phyloP scores from a whole-genome alignment of 2,888 invertebrate genomes.

The Chymomyza procnemis region DNA sequence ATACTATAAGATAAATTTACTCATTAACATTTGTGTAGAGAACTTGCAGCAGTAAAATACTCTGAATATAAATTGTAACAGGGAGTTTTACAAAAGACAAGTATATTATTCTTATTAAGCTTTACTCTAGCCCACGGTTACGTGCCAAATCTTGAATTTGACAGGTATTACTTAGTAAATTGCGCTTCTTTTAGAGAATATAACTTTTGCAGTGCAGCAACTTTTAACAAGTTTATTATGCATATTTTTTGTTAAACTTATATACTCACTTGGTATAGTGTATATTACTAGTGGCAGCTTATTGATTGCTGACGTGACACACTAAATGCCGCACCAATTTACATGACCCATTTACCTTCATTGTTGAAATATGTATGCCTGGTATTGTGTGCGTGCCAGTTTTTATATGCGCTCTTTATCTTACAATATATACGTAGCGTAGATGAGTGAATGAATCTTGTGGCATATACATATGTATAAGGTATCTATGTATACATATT shows the following conservation, averaged over 20 bases:
- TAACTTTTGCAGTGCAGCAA: too few species aligned
- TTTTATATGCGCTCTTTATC: neutral
- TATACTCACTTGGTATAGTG: neutral
- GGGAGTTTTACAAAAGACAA: too few species aligned
- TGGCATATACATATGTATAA: neutral
- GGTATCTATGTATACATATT: neutral
- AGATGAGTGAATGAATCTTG: neutral
- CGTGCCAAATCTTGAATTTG: neutral
- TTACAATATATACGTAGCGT: neutral
- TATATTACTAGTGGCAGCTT: neutral
- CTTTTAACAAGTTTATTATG: too few species aligned
- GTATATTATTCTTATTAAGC: too few species aligned
- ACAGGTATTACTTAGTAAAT: neutral
- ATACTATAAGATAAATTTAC: too few species aligned
- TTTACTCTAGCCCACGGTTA: too few species aligned
- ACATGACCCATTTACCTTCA: slow-evolving; percentile 20
- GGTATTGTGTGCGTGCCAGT: slow-evolving; percentile 32
- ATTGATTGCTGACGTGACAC: neutral
- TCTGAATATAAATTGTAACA: neutral
- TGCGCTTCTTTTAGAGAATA: too few species aligned
- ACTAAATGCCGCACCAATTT: neutral
- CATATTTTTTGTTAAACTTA: neutral
- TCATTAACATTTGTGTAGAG: too few species aligned
- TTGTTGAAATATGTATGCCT: neutral
- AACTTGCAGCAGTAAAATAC: too few species aligned